Base-by-base conservation (phyloP, 2,888 invertebrate genomes). In the Cremastinae sp. region DNA sequence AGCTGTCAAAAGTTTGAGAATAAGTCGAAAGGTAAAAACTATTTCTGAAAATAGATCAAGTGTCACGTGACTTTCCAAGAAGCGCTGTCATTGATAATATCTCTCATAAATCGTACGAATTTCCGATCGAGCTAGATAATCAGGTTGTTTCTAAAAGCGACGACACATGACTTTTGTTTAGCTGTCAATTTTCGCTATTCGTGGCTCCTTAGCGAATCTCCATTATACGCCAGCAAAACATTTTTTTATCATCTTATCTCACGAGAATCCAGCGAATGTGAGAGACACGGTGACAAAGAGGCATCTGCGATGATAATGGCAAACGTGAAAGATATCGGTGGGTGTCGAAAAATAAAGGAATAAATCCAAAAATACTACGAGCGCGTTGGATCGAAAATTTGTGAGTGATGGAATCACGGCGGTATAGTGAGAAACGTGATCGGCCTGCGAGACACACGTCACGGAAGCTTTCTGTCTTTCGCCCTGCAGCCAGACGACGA, bases 341-440 rank as follows among this genome's bases (percentile, higher is more conserved):
- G 10, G 8, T 14, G 10, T 62, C 16, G 2, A 58, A n/a, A 35
- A 62, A 22, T 51, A 68, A 56, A 68, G 49, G 8, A 49, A 49
- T 12, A 10, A 7, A 16, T 10, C 14, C n/a, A n/a, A 35, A 53
- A 61, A 71, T 69, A 47, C 65, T 28, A 69, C 70, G 51, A 62
- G 68, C 16, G 59, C 68, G 79, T 72, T 79, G 77, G 78, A 79
- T 79, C 79, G 75, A 65, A 71, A 84, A 83, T 83, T 82, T 83
- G 74, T 47, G 79, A 82, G 78, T 82, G 80, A 81, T 78, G 79
- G 78, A 64, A 74, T 82, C 82, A 81, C 78, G 84, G 82, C 80
- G 74, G 2, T 5, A 5, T 28, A 56, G 78, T 64, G 77, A 77
- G 81, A 82, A 80, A 87, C 85, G 86, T 87, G 87, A 87, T 85